These are phyloP conservation scores for Cydia splendana DNA, from an alignment of 1,140 invertebrate genomes.

Conservation along the genomic window DNA sequence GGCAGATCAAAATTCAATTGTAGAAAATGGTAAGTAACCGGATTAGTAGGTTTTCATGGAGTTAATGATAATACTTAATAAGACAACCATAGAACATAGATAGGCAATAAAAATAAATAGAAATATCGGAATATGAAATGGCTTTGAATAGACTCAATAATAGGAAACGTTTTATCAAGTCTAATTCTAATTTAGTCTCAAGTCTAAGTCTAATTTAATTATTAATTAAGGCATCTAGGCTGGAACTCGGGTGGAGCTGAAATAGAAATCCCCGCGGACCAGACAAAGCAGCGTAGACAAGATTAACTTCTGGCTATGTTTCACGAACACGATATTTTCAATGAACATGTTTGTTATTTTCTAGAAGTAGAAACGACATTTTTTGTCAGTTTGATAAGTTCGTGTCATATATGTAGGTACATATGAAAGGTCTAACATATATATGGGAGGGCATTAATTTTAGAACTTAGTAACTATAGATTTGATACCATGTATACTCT, in stretches of 20 bases:
- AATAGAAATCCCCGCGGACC: conserved; percentile 5
- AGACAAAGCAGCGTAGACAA: background rate
- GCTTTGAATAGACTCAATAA: background rate
- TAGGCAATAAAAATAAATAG: background rate
- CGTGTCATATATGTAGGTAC: too few species aligned
- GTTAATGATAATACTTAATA: too few species aligned
- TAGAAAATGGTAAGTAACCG: too few species aligned
- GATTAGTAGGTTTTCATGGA: too few species aligned
- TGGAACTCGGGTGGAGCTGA: background rate
- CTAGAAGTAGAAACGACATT: background rate
- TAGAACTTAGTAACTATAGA: too few species aligned
- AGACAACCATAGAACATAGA: too few species aligned
- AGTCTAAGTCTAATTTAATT: too few species aligned
- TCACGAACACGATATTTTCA: conserved; percentile 6
- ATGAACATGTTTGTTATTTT: conserved; percentile 2
- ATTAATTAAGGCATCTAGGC: conserved; percentile 20
- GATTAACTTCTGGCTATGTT: conserved; percentile 10
- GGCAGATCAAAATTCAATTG: too few species aligned
- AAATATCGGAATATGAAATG: background rate
- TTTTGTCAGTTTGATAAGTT: background rate
- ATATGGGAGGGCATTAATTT: too few species aligned
- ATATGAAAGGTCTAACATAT: too few species aligned
- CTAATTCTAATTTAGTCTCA: background rate
- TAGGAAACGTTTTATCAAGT: background rate
- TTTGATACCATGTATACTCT: too few species aligned